Percentiles rank a stretch among this genome's conserved stretches.
These are phyloP conservation scores for Diachasmimorpha longicaudata DNA, from an alignment of 1,140 invertebrate genomes.

Conservation along the genomic window DNA sequence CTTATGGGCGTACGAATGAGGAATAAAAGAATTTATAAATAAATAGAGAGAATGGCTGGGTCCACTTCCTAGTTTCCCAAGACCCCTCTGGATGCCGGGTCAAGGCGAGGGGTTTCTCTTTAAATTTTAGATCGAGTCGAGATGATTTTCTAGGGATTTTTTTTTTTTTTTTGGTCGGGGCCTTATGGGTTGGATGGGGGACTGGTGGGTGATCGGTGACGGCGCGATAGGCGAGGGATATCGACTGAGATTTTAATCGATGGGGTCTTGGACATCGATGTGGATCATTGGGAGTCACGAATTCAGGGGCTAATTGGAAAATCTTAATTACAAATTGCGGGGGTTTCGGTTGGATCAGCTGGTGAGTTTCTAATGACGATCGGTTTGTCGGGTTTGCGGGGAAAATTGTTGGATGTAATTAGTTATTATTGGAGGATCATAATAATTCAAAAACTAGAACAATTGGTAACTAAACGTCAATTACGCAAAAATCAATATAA, in stretches of 20 bases:
- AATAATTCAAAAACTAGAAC: too few species aligned
- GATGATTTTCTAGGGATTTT: slow-evolving; percentile 24
- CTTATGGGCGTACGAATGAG: neutral
- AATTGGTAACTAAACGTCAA: too few species aligned
- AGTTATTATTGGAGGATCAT: too few species aligned
- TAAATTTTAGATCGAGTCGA: slow-evolving; percentile 57
- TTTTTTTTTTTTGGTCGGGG: neutral
- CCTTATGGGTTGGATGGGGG: too few species aligned
- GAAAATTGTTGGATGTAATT: neutral
- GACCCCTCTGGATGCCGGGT: slow-evolving; percentile 45
- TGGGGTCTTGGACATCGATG: neutral
- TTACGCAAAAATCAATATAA: too few species aligned
- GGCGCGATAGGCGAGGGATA: too few species aligned
- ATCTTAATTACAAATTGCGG: slow-evolving; percentile 61
- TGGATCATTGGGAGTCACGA: slow-evolving; percentile 51
- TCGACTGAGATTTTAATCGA: slow-evolving; percentile 49
- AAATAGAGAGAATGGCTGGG: slow-evolving; percentile 5
- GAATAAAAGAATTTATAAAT: slow-evolving; percentile 3
- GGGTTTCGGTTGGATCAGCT: neutral
- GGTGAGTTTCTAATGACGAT: neutral
- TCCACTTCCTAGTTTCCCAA: slow-evolving; percentile 51
- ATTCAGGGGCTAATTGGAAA: slow-evolving; percentile 49
- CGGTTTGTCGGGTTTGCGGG: neutral
- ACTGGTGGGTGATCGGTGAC: too few species aligned
- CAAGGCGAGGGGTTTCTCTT: slow-evolving; percentile 40